These are phyloP conservation scores for Netelia fuscicornis DNA, from an alignment of 2,888 invertebrate genomes.

Conservation along the genomic window DNA sequence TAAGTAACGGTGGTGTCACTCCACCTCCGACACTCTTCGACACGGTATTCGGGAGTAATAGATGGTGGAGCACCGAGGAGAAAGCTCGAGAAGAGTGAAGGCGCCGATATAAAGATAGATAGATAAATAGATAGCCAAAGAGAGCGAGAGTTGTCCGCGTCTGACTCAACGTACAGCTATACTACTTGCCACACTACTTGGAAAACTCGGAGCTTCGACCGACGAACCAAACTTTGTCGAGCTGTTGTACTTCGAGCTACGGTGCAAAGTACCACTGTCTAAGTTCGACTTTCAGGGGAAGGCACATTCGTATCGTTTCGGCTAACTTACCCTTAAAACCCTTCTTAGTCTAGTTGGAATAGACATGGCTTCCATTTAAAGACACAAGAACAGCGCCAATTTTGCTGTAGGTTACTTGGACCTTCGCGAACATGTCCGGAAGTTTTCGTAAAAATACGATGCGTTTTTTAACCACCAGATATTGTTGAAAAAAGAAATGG, in stretches of 20 bases:
- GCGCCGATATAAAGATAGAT: not conserved
- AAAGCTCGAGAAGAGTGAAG: constrained; percentile 26
- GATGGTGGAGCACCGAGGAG: constrained; percentile 17
- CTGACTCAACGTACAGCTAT: not conserved
- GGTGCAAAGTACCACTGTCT: not conserved
- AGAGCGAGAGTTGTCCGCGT: constrained; percentile 21
- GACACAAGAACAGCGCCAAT: too few relatives aligned
- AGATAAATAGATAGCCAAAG: constrained; percentile 23
- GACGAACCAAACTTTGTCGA: constrained; percentile 29
- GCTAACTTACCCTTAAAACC: constrained; percentile 2
- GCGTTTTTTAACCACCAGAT: too few relatives aligned
- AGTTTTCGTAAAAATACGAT: too few relatives aligned
- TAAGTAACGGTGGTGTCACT: not conserved
- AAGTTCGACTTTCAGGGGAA: constrained; percentile 9
- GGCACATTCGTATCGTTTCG: constrained; percentile 38
- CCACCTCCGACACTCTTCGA: not conserved
- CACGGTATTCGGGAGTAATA: not conserved
- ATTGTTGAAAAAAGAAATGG: too few relatives aligned
- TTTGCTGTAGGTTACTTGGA: too few relatives aligned
- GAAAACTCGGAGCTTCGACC: constrained; percentile 53
- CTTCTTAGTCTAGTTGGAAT: not conserved
- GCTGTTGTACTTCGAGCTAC: constrained; percentile 47
- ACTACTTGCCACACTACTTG: constrained; percentile 40
- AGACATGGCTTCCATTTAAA: too few relatives aligned
- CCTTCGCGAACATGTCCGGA: too few relatives aligned